Percentiles rank a stretch among this genome's conserved stretches.
These are phyloP conservation scores for Podabrus alpinus DNA, from an alignment of 2,888 invertebrate species.

Conservation along the genomic window DNA sequence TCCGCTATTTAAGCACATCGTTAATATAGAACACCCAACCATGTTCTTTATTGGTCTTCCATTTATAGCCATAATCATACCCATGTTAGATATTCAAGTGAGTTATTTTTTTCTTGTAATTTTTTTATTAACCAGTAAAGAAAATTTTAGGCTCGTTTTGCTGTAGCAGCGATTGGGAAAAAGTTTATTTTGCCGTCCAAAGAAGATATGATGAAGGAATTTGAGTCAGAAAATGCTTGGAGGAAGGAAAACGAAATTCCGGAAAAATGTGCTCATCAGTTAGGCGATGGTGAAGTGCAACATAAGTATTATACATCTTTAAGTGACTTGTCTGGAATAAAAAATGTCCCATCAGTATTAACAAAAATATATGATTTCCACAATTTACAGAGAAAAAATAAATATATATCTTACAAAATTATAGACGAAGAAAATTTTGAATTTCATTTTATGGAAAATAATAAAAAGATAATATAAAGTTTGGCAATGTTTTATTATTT, in stretches of 20 bases:
- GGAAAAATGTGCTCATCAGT: neutral
- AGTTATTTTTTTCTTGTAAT: neutral
- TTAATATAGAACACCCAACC: constrained; percentile 78
- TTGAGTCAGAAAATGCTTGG: constrained; percentile 62
- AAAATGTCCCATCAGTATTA: neutral
- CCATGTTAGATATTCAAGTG: constrained; percentile 85
- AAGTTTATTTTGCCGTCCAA: constrained; percentile 63
- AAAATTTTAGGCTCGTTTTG: constrained; percentile 66
- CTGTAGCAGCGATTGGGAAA: constrained; percentile 63
- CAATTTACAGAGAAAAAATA: neutral
- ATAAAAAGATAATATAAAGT: neutral
- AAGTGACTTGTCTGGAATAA: neutral
- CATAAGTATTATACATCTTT: neutral
- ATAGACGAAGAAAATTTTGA: neutral
- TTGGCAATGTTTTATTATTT: neutral
- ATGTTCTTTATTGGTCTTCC: constrained; percentile 86
- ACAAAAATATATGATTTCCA: neutral
- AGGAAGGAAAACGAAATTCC: constrained; percentile 60
- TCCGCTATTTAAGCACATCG: constrained; percentile 83
- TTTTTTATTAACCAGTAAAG: neutral
- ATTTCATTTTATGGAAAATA: neutral
- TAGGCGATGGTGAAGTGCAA: neutral
- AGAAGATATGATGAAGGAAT: constrained; percentile 65
- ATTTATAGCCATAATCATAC: constrained; percentile 43
- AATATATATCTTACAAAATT: neutral